phyloP scores from a whole-genome alignment of 2,113 vertebrate genomes.

The Pardalotus punctatus region DNA sequence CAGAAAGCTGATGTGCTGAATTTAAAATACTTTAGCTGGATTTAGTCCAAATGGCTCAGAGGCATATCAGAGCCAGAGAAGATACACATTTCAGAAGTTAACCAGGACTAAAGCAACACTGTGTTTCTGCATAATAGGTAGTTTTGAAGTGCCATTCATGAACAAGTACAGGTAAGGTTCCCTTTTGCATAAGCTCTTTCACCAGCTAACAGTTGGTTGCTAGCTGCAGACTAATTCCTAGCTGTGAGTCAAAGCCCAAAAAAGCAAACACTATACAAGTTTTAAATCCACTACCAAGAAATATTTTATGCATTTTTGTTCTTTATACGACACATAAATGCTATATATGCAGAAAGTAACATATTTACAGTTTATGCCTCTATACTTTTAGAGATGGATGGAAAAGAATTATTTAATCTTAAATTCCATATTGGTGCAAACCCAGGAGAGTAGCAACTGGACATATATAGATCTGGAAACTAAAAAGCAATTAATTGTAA shows the following conservation, averaged over 20 bases:
- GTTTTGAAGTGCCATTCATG: neutral
- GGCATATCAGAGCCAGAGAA: constrained; percentile 11
- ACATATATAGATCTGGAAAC: neutral
- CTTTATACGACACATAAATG: neutral
- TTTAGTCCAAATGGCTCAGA: constrained; percentile 48
- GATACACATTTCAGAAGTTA: constrained; percentile 28
- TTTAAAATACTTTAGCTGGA: constrained; percentile 64
- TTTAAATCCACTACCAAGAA: neutral
- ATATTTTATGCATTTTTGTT: neutral
- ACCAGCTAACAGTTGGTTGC: neutral
- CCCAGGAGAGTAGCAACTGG: neutral
- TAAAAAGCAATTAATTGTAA: neutral
- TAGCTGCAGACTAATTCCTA: neutral
- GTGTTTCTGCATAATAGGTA: constrained; percentile 2
- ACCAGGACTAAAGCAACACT: neutral
- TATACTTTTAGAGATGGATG: neutral
- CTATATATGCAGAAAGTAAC: neutral
- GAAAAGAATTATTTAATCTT: neutral
- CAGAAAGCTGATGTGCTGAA: constrained; percentile 54
- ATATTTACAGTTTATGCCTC: neutral
- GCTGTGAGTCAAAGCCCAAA: neutral
- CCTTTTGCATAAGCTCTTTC: neutral
- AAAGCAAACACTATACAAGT: neutral
- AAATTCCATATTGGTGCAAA: neutral
- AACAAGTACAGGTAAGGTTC: neutral